Base-by-base conservation (phyloP, 2,797 vertebrate species). In the Tokudaia muenninki region DNA sequence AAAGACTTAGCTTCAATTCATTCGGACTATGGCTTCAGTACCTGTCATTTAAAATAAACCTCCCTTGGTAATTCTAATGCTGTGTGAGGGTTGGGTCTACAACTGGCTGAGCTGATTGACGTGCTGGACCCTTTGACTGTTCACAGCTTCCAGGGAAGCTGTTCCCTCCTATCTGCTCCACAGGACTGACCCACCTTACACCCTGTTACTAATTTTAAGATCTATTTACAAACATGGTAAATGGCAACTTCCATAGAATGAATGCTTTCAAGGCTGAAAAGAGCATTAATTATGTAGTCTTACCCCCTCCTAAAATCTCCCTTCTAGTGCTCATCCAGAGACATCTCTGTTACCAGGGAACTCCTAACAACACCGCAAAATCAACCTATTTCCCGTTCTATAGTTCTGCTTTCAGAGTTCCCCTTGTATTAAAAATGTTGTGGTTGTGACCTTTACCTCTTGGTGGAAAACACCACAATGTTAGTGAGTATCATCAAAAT, bases 171-270 rank as follows among this genome's bases (percentile, higher is more conserved):
- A 86, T 96, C 84, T 93, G 88, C 88, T 61, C 77, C 34, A 86
- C 75, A 47, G 80, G 37, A 61, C 83, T 96, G 95, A 96, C 94
- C 92, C 94, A 89, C 77, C 86, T 88, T 57, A 52, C 65, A 74
- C 57, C 84, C 59, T 26, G 50, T 70, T 67, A 29, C 41, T 65
- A 89, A 74, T 82, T 93, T 72, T 79, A 82, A 97, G 86, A 95
- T 87, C 91, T 55, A 52, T 55, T 65, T 84, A 65, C 92, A 84
- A 94, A 80, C 21, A 80, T n/a, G 82, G 24, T 77, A 34, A 82
- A 87, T 91, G 67, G 26, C 55, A 94, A 47, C 83, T 92, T 93
- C 84, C 6, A 0, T 41, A 21, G 90, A 78, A 29, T 78, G 67
- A 84, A 50, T 75, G 61, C 63, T 87, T 90, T 52, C 50, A 57